A percentile compares a stretch with the other conserved stretches of the same genome.
phyloP scores from a whole-genome alignment of 2,888 invertebrate genomes.

The Ectropis crepuscularia region DNA sequence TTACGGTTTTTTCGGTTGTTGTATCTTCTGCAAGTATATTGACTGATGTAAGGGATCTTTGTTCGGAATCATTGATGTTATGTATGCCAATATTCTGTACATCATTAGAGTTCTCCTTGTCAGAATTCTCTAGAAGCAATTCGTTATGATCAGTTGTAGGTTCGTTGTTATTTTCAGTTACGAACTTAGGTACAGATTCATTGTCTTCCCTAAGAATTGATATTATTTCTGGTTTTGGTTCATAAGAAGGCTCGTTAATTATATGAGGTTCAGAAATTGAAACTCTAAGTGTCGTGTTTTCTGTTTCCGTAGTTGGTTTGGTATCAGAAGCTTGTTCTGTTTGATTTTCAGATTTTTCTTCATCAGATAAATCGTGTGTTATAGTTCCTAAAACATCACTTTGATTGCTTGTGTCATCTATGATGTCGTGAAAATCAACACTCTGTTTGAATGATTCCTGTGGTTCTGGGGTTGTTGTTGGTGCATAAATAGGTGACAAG shows the following conservation, averaged over 20 bases:
- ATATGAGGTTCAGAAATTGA: constrained; percentile 58
- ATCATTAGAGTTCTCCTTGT: constrained; percentile 34
- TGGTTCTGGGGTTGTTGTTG: constrained; percentile 31
- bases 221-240: constrained; percentile 61
- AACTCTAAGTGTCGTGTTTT: constrained; percentile 54
- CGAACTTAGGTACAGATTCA: constrained; percentile 22
- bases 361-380: constrained; percentile 18
- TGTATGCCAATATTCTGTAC: constrained; percentile 30
- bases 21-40: constrained; percentile 50
- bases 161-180: constrained; percentile 38
- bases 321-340: constrained; percentile 39
- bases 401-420: constrained; percentile 15
- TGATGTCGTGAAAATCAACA: constrained; percentile 9
- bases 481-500: constrained; percentile 16
- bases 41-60: constrained; percentile 61
- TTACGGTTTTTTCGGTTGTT: constrained; percentile 39
- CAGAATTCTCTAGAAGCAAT: constrained; percentile 58
- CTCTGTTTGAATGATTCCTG: constrained; percentile 42
- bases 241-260: constrained; percentile 60
- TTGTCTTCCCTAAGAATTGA: constrained; percentile 53
- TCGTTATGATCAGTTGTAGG: constrained; percentile 54
- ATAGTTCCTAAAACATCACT: constrained; percentile 6
- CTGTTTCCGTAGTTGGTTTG: constrained; percentile 42
- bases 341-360: constrained; percentile 25
- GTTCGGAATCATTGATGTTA: constrained; percentile 52